These are phyloP conservation scores for Metopia argyrocephala DNA, from an alignment of 2,888 invertebrate genomes.

Conservation along the genomic window DNA sequence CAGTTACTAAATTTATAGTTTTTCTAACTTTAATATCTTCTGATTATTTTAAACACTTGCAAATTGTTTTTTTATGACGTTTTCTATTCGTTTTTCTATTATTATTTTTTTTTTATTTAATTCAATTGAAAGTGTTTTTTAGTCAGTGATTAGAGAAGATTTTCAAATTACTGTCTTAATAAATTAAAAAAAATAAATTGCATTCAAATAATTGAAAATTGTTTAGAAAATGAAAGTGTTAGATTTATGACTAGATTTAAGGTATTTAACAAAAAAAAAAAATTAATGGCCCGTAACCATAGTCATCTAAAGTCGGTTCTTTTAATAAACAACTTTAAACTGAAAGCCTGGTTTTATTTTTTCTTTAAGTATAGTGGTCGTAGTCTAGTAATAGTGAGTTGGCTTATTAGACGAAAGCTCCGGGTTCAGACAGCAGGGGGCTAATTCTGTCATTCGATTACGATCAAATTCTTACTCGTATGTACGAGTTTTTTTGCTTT, in stretches of 20 bases:
- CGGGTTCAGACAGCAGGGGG: too few relatives aligned
- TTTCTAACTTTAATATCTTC: background rate
- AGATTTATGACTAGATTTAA: slow-evolving; percentile 14
- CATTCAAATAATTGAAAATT: slow-evolving; percentile 27
- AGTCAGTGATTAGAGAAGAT: slow-evolving; percentile 40
- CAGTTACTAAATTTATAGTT: background rate
- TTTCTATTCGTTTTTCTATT: too few relatives aligned
- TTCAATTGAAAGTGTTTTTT: slow-evolving; percentile 43
- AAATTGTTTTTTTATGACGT: background rate
- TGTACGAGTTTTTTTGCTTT: too few relatives aligned
- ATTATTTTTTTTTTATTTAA: slow-evolving; percentile 18
- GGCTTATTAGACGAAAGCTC: too few relatives aligned
- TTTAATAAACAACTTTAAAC: too few relatives aligned
- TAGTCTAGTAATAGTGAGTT: too few relatives aligned
- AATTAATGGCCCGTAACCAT: too few relatives aligned
- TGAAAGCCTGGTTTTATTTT: too few relatives aligned
- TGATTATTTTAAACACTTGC: background rate
- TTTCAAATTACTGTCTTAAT: slow-evolving; percentile 29
- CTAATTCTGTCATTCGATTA: too few relatives aligned
- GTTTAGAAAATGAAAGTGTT: slow-evolving; percentile 52
- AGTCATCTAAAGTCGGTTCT: too few relatives aligned
- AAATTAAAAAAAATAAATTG: background rate
- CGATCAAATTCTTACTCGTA: too few relatives aligned
- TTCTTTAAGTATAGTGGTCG: too few relatives aligned
- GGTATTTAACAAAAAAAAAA: background rate